Evolutionary conservation across 1,140 invertebrate genomes (phyloP).

Genomic region (Sitobion miscanthi): DNA sequence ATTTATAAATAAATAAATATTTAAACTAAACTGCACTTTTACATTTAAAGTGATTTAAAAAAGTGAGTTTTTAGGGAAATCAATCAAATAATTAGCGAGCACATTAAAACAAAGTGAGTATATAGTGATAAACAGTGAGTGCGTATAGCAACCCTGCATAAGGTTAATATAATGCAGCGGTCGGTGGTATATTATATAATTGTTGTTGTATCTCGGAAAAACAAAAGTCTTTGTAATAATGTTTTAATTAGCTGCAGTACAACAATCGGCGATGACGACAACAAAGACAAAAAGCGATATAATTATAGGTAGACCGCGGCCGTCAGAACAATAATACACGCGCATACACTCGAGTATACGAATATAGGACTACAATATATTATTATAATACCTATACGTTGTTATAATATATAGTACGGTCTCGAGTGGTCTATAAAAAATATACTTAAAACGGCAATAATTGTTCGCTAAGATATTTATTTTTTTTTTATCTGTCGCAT

Average conservation of each 20-base stretch:
- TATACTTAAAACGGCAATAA: neutral
- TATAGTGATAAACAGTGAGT: no score
- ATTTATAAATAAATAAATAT: no score
- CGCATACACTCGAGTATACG: neutral
- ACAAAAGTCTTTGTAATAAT: neutral
- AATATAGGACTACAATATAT: neutral
- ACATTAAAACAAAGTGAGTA: no score
- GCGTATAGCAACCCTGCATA: no score
- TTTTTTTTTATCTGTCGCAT: neutral
- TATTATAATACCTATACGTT: neutral
- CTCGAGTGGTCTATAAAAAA: constrained; percentile 14
- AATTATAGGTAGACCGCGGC: neutral
- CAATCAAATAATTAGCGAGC: no score
- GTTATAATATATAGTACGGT: neutral
- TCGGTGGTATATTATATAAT: no score
- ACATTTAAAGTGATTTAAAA: no score
- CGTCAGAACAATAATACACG: neutral
- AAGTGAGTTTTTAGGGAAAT: no score
- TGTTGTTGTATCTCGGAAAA: neutral
- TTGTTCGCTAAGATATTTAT: neutral
- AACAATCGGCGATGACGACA: neutral
- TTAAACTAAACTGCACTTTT: no score
- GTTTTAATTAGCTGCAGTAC: neutral
- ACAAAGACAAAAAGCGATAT: neutral
- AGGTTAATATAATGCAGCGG: no score